Percentiles rank a stretch among this genome's conserved stretches.
Conservation (phyloP, 2,888 invertebrate genomes). For the Spatulosminthurus flaviceps region DNA sequence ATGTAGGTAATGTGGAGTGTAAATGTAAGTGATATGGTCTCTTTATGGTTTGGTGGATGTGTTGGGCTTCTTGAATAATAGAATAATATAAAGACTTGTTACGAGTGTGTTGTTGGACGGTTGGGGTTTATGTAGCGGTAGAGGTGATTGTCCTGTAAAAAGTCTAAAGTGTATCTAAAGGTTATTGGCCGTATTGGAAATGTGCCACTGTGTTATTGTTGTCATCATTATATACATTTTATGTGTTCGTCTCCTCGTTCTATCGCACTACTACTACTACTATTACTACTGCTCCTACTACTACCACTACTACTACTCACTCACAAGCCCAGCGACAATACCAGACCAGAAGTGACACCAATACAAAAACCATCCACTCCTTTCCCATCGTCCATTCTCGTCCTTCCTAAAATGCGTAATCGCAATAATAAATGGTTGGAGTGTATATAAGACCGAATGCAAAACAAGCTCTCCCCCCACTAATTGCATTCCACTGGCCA, state of each 20-base stretch:
- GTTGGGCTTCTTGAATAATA: neutral
- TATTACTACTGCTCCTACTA: no score
- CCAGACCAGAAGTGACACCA: neutral
- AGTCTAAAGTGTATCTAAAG: constrained; percentile 50
- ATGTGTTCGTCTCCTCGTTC: constrained; percentile 1
- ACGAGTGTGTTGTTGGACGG: constrained; percentile 9
- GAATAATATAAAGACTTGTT: neutral
- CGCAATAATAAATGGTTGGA: no score
- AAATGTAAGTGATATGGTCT: neutral
- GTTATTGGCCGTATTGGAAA: constrained; percentile 54
- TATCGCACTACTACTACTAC: constrained; percentile 1
- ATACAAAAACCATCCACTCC: neutral
- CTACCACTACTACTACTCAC: neutral
- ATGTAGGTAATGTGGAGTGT: neutral
- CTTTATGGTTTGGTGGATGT: constrained; percentile 16
- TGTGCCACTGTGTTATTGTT: constrained; percentile 55
- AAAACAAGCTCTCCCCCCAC: no score
- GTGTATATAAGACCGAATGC: no score
- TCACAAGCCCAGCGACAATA: neutral
- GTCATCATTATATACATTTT: constrained; percentile 31
- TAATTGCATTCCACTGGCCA: no score
- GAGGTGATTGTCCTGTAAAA: constrained; percentile 56
- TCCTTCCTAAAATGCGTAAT: neutral
- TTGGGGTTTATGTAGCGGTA: neutral
- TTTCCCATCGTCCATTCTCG: constrained; percentile 11